Percentiles rank a stretch among this genome's conserved stretches.
Conservation (phyloP, 2,113 vertebrate genomes). For the Carettochelys insculpta region DNA sequence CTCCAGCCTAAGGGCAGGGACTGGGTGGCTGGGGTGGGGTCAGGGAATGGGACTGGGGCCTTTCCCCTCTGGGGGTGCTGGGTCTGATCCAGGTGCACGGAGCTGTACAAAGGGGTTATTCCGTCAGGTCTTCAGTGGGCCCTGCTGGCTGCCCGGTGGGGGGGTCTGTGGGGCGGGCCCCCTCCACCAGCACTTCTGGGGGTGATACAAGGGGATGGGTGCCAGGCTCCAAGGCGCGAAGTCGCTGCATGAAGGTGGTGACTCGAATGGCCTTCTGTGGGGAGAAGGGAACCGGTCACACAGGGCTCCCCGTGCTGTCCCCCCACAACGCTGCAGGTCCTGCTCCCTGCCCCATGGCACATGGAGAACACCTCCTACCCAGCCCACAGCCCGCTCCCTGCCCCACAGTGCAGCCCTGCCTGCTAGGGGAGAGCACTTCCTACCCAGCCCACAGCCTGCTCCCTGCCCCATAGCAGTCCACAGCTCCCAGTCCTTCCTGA, state of each 20-base stretch:
- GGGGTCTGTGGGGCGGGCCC: neutral
- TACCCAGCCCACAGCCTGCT: too few relatives aligned
- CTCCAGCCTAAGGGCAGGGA: too few relatives aligned
- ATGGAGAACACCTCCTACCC: too few relatives aligned
- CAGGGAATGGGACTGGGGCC: too few relatives aligned
- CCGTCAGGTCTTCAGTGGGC: neutral
- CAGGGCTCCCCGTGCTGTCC: too few relatives aligned
- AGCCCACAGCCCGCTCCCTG: too few relatives aligned
- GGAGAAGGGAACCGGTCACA: neutral
- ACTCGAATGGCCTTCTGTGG: constrained; percentile 87
- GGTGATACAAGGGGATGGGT: constrained; percentile 57
- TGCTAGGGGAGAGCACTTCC: too few relatives aligned
- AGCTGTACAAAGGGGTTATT: neutral
- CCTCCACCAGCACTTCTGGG: constrained; percentile 76
- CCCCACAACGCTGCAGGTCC: too few relatives aligned
- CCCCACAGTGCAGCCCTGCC: too few relatives aligned
- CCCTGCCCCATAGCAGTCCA: neutral
- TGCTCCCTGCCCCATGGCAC: too few relatives aligned
- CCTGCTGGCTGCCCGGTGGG: neutral
- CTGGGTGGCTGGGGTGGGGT: too few relatives aligned
- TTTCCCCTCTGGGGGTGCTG: neutral
- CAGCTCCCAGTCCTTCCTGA: too few relatives aligned
- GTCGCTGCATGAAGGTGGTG: constrained; percentile 87
- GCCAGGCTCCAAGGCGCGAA: constrained; percentile 75
- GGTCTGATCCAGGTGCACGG: neutral